These are phyloP conservation scores for Mayetiola destructor DNA, from an alignment of 2,888 invertebrate genomes.

Conservation along the genomic window DNA sequence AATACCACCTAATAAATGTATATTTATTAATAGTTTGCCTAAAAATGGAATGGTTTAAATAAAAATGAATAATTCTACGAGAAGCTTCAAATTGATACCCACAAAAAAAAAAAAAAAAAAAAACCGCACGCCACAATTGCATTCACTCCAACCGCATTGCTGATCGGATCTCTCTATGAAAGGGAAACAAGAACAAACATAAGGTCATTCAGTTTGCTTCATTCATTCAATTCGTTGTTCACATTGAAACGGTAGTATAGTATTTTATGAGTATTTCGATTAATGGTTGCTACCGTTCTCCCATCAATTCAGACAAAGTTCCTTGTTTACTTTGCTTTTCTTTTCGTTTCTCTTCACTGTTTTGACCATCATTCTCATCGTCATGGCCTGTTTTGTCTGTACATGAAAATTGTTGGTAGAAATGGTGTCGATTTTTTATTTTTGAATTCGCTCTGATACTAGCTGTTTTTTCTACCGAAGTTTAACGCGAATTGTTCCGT, in stretches of 20 bases:
- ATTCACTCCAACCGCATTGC: not conserved
- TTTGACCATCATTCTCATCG: no score
- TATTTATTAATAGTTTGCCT: not conserved
- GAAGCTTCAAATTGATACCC: not conserved
- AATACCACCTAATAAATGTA: not conserved
- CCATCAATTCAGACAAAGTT: not conserved
- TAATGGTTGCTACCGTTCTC: conserved; percentile 2
- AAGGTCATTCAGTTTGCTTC: not conserved
- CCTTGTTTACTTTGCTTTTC: conserved; percentile 1
- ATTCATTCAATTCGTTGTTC: not conserved
- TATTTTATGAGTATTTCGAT: conserved; percentile 5
- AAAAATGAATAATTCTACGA: not conserved
- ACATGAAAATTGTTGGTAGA: no score
- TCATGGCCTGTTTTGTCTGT: no score
- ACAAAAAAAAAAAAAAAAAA: not conserved
- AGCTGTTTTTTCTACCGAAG: not conserved
- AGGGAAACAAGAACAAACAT: not conserved
- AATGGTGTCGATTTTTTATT: no score
- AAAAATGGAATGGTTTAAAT: not conserved
- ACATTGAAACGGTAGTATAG: not conserved
- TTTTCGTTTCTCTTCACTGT: not conserved
- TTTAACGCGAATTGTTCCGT: conserved; percentile 8
- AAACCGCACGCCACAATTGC: not conserved
- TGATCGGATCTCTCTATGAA: not conserved
- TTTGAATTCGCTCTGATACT: not conserved